Base-by-base conservation (phyloP, 1,140 invertebrate genomes). In the Hyles vespertilio region DNA sequence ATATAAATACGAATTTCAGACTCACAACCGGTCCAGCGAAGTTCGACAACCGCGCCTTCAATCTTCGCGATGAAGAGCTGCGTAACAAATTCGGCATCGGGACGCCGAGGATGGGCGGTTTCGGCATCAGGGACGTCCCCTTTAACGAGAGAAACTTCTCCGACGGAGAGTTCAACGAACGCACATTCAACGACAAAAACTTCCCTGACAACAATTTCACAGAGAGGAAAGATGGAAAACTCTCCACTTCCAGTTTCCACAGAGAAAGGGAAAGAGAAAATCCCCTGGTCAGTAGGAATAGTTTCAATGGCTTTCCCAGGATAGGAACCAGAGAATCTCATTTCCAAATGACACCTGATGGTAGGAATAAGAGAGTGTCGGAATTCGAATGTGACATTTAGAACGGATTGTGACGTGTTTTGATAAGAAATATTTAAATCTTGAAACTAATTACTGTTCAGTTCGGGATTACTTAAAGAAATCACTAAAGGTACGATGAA, bases 361-460 rank as follows among this genome's bases (percentile, higher is more conserved):
- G 84, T 10, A 70, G 88, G 10, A 89, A 88, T 69, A 89, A 89
- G 59, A 78, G 91, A 68, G 91, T 92, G 48, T 87, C 91, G 5
- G 91, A 92, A 79, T 92, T 92, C 63, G 91, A 92, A 81, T 92
- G 91, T 74, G 91, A 92, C 72, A 92, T 92, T 82, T 92, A 51
- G 34, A 33, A 10, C 10, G 34, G 50, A 51, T 32, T n/a, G 10
- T 0, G 12, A 5, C 10, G n/a, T 33, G n/a, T 34, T 7, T 32
- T 34, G 8, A 33, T 32, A 32, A 32, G 33, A 8, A 11, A 11
- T 10, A 3, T 12, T 12, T 50, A 8, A 40, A 40, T 40, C 36
- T 40, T 40, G 36, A 40, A 22, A 22, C 22, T 22, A 22, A 22
- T 22, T 22, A 22, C 22, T 22, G 36, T 40, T 40, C 5, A 40